Evolutionary conservation across 2,113 vertebrate species (phyloP).

Genomic region (Stigmatopora argus): DNA sequence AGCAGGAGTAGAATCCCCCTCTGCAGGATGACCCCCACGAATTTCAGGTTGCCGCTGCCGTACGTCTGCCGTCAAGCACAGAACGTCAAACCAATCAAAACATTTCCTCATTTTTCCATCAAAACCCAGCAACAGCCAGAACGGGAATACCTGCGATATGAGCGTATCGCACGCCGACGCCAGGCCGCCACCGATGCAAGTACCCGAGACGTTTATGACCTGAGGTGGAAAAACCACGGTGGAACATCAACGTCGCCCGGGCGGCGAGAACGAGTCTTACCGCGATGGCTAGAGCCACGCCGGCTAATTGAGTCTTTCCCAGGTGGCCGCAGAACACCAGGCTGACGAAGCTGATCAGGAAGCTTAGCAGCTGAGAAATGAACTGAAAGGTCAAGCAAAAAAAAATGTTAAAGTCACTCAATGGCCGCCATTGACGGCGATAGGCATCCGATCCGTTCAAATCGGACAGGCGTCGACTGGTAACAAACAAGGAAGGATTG

Average conservation of each 20-base stretch:
- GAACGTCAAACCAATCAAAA: too few species aligned
- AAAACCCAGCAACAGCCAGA: background rate
- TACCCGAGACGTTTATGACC: constrained; percentile 83
- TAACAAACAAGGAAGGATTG: too few species aligned
- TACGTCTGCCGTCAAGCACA: constrained; percentile 68
- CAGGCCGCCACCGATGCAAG: constrained; percentile 78
- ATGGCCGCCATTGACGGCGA: background rate
- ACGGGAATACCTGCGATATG: constrained; percentile 80
- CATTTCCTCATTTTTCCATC: background rate
- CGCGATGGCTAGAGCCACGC: constrained; percentile 75
- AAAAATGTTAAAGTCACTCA: constrained; percentile 3
- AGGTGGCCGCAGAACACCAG: constrained; percentile 90
- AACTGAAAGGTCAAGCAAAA: constrained; percentile 57
- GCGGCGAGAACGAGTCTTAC: constrained; percentile 53
- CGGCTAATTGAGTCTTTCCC: constrained; percentile 79
- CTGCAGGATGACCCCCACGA: constrained; percentile 83
- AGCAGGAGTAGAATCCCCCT: constrained; percentile 77
- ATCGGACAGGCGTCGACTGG: too few species aligned
- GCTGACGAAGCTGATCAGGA: constrained; percentile 81
- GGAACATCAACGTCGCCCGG: background rate
- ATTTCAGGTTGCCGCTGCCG: constrained; percentile 80
- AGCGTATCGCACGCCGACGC: constrained; percentile 83
- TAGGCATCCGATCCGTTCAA: too few species aligned
- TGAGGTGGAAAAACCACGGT: constrained; percentile 36
- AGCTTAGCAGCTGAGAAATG: constrained; percentile 82